Percentiles rank a stretch among this genome's conserved stretches.
phyloP scores from a whole-genome alignment of 2,888 invertebrate species.

The Colostygia pectinataria region DNA sequence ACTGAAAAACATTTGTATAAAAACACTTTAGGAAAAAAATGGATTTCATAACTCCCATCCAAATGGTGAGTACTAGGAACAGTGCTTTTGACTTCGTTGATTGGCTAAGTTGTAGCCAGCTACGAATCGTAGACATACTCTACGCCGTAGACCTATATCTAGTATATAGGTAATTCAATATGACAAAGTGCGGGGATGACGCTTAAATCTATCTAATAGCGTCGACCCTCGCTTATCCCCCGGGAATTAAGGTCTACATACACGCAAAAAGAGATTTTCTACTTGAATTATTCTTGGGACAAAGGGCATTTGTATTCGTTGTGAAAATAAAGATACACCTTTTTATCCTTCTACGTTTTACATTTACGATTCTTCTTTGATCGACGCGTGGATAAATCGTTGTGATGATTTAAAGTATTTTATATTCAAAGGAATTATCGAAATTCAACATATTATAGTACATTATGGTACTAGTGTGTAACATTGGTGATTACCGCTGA shows the following conservation, averaged over 20 bases:
- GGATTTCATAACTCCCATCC: too few species aligned
- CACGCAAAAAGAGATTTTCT: constrained; percentile 37
- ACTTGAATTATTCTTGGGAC: constrained; percentile 35
- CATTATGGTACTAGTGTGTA: too few species aligned
- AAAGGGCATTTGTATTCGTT: constrained; percentile 35
- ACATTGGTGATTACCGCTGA: too few species aligned
- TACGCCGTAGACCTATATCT: background rate
- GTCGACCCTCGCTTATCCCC: constrained; percentile 30
- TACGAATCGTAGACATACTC: background rate
- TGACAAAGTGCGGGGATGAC: constrained; percentile 21
- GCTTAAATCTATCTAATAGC: constrained; percentile 34
- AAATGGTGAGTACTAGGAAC: too few species aligned
- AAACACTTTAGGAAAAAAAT: too few species aligned
- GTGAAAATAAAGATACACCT: constrained; percentile 32
- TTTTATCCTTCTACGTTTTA: constrained; percentile 20
- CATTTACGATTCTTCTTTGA: constrained; percentile 4
- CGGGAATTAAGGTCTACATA: constrained; percentile 30
- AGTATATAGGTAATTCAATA: constrained; percentile 14
- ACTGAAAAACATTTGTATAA: too few species aligned
- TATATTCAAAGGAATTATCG: too few species aligned
- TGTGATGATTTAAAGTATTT: too few species aligned
- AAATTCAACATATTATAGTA: too few species aligned
- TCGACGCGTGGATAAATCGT: too few species aligned
- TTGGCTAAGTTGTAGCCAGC: too few species aligned
- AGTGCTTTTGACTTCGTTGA: too few species aligned